These are phyloP conservation scores for Macrosoma leucophasiata DNA, from an alignment of 2,888 invertebrate genomes.

Conservation along the genomic window DNA sequence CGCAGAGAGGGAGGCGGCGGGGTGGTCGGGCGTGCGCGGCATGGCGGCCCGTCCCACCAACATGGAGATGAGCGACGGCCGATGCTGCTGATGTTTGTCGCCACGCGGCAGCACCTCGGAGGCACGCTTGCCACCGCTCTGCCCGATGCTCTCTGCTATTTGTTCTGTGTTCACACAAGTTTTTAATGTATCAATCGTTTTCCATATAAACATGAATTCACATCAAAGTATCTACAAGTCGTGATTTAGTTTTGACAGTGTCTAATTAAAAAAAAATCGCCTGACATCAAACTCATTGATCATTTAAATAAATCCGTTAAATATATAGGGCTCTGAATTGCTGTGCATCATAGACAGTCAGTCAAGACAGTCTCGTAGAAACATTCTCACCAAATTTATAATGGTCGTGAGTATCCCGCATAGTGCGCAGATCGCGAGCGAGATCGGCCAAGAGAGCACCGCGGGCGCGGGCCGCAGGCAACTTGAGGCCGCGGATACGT, in stretches of 20 bases:
- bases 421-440: constrained; percentile 87
- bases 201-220: no score
- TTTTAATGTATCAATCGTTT: no score
- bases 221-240: no score
- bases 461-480: constrained; percentile 87
- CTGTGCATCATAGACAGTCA: no score
- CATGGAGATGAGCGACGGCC: constrained; percentile 65
- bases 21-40: constrained; percentile 63
- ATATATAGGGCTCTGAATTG: no score
- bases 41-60: constrained; percentile 49
- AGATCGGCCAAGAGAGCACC: constrained; percentile 90
- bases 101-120: constrained; percentile 71
- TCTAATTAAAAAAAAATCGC: no score
- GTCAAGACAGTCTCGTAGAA: constrained; percentile 13
- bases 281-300: no score
- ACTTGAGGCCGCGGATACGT: constrained; percentile 85
- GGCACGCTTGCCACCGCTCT: constrained; percentile 52
- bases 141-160: constrained; percentile 53
- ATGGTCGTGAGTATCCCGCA: constrained; percentile 90
- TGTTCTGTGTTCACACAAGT: no score
- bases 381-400: constrained; percentile 65
- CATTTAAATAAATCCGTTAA: no score
- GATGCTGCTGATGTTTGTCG: constrained; percentile 57
- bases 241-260: no score
- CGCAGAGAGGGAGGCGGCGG: constrained; percentile 51